These are phyloP conservation scores for Halcyon badia DNA, from an alignment of 2,797 vertebrate species.

Conservation along the genomic window DNA sequence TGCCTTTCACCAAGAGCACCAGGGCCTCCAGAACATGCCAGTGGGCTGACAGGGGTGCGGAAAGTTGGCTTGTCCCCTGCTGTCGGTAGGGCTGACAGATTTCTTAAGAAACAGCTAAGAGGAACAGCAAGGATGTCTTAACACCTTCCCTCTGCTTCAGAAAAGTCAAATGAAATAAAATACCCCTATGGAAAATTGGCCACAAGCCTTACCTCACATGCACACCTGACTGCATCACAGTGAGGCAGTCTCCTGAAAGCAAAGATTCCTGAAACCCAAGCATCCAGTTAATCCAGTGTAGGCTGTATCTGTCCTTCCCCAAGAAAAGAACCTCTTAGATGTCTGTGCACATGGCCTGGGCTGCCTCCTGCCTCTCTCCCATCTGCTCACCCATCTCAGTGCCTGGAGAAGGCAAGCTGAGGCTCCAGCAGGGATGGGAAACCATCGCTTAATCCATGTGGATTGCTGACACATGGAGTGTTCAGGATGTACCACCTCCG, in stretches of 20 bases:
- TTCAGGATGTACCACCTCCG: not conserved
- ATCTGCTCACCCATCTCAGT: fast-evolving
- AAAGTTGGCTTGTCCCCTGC: not conserved
- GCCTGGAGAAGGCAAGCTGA: not conserved
- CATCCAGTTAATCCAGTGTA: not conserved
- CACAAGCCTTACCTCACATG: not conserved
- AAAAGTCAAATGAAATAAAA: conserved; percentile 27
- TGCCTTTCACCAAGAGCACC: not conserved
- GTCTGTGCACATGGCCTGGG: not conserved
- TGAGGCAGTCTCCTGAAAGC: not conserved
- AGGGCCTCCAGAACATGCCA: fast-evolving
- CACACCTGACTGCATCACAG: not conserved
- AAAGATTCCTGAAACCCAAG: not conserved
- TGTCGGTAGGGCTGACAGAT: not conserved
- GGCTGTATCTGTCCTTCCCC: not conserved
- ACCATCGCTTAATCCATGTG: not conserved
- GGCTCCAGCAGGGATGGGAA: not conserved
- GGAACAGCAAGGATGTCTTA: not conserved
- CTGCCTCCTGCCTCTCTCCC: not conserved
- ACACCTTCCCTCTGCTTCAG: not conserved
- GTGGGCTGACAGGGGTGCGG: not conserved
- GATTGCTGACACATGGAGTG: not conserved
- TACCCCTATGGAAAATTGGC: not conserved
- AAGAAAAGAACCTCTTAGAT: fast-evolving
- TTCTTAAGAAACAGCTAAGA: not conserved